Evolutionary conservation across 2,113 vertebrate species (phyloP).

Genomic region (Aphyosemion australe): DNA sequence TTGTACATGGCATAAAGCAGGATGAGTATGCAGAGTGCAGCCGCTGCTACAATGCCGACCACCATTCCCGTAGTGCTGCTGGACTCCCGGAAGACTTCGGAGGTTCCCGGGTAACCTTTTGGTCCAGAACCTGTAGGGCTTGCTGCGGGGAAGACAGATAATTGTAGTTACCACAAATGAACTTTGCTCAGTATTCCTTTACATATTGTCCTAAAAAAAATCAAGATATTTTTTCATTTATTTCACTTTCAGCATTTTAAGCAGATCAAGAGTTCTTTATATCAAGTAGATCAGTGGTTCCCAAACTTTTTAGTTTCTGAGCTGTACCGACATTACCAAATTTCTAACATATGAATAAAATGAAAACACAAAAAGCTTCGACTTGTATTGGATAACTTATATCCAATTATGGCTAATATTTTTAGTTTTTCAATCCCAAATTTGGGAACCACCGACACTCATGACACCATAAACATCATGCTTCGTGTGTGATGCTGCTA

Average conservation of each 20-base stretch:
- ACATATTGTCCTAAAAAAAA: background rate
- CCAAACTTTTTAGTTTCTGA: too few species aligned
- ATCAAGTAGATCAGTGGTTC: slow-evolving; percentile 1
- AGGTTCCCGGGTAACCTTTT: slow-evolving; percentile 85
- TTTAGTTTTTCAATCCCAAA: too few species aligned
- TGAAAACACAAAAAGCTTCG: too few species aligned
- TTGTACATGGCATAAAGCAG: slow-evolving; percentile 99
- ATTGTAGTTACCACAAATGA: slow-evolving; percentile 43
- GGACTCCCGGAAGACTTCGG: slow-evolving; percentile 93
- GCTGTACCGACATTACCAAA: too few species aligned
- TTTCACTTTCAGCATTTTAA: too few species aligned
- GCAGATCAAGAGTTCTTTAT: slow-evolving; percentile 33
- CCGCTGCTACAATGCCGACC: slow-evolving; percentile 95
- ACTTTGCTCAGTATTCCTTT: background rate
- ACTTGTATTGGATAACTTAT: too few species aligned
- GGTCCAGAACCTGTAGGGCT: slow-evolving; percentile 90
- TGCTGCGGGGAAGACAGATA: slow-evolving; percentile 78
- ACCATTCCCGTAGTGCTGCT: slow-evolving; percentile 99
- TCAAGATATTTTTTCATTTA: too few species aligned
- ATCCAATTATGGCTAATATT: too few species aligned
- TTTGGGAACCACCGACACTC: too few species aligned
- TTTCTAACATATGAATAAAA: too few species aligned
- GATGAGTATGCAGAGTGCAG: slow-evolving; percentile 97
- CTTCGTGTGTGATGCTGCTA: background rate
- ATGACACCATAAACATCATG: slow-evolving; percentile 5